phyloP scores from a whole-genome alignment of 2,797 vertebrate species.

The Scleropages formosus region DNA sequence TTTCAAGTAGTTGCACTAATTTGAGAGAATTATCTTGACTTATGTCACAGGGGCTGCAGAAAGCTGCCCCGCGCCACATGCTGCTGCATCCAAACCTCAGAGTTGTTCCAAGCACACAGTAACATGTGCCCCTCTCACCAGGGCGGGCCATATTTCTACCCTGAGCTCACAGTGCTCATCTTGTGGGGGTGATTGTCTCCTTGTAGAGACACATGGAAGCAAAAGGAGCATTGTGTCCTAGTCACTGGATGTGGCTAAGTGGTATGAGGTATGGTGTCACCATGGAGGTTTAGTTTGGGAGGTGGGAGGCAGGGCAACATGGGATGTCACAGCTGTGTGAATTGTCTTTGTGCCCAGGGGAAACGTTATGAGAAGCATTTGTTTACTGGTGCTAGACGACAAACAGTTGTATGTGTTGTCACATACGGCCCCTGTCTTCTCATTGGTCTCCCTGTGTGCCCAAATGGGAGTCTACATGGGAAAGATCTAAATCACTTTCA shows the following conservation, averaged over 20 bases:
- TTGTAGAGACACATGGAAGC: conserved; percentile 23
- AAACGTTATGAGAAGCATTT: conserved; percentile 60
- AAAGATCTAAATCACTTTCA: background rate
- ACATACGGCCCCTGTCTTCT: background rate
- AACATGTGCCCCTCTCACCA: conserved; percentile 30
- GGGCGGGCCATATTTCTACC: background rate
- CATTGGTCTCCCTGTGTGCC: background rate
- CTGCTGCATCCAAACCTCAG: background rate
- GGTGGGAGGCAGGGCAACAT: background rate
- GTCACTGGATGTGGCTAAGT: conserved; percentile 48
- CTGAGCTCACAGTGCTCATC: background rate
- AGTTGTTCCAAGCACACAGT: conserved; percentile 46
- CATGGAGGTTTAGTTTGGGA: conserved; percentile 43
- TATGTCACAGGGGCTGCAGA: conserved; percentile 73
- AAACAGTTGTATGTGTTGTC: conserved; percentile 35
- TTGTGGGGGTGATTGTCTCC: background rate
- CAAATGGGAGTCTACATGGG: background rate
- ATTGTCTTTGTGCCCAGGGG: background rate
- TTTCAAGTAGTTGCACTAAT: conserved; percentile 77
- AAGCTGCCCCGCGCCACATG: conserved; percentile 38
- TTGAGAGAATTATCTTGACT: conserved; percentile 74
- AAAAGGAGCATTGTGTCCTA: conserved; percentile 37
- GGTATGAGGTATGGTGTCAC: conserved; percentile 48
- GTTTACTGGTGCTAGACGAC: conserved; percentile 59
- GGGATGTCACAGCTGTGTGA: conserved; percentile 47